These are phyloP conservation scores for Mycteria americana DNA, from an alignment of 2,797 vertebrate species.

Conservation along the genomic window DNA sequence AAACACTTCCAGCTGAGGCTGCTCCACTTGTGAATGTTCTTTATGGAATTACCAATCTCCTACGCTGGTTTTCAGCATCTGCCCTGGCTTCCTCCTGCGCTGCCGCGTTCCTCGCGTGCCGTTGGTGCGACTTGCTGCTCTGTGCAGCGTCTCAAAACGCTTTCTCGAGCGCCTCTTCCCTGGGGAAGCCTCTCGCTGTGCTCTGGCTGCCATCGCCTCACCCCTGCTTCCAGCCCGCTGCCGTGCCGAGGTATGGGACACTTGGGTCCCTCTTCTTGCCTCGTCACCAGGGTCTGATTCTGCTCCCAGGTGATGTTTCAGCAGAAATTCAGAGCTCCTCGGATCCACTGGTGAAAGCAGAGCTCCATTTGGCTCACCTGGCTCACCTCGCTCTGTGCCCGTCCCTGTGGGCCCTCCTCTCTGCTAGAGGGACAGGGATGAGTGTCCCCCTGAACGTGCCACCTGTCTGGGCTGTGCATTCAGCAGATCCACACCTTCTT, in stretches of 20 bases:
- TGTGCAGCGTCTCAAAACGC: background rate
- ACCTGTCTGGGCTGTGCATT: background rate
- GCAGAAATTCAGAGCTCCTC: background rate
- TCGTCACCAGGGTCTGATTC: background rate
- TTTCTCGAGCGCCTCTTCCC: background rate
- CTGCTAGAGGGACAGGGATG: background rate
- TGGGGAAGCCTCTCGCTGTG: background rate
- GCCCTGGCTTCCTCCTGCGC: background rate
- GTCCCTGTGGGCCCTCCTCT: background rate
- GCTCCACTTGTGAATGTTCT: background rate
- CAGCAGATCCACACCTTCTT: background rate
- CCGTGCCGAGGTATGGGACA: accelerated
- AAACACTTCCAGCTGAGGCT: background rate
- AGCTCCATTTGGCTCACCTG: background rate
- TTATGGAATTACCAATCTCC: background rate
- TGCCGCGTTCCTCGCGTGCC: accelerated
- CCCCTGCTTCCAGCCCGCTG: too few species aligned
- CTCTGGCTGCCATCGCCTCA: background rate
- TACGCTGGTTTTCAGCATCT: background rate
- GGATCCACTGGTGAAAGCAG: too few species aligned
- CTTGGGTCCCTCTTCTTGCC: background rate
- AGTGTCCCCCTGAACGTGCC: background rate
- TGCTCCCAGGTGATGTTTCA: background rate
- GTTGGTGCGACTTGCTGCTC: background rate
- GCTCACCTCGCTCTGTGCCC: too few species aligned